Base-by-base conservation (phyloP, 64 coral and sea anemone genomes). In the Platygyra sinensis region DNA sequence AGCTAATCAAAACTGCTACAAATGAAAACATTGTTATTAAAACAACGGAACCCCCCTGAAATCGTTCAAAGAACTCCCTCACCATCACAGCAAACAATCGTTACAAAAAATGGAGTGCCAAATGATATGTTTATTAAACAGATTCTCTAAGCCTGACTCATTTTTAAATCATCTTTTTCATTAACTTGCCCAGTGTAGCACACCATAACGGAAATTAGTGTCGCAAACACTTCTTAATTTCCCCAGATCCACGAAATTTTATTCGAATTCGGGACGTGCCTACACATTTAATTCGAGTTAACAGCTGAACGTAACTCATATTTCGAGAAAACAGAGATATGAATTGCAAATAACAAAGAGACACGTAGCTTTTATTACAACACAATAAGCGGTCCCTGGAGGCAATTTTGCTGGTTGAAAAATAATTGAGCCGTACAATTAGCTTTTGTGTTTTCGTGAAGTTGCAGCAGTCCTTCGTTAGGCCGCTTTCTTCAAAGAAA, bases 341-440 rank as follows among this genome's bases (percentile, higher is more conserved):
- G 54, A 57, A 57, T 57, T 52, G 24, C 78, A 24, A 52, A 49
- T 27, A 51, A 85, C 81, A 85, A 50, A 24, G 67, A 83, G 60
- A 83, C 80, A 83, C 80, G 80, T 83, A 83, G 31, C 29, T 83
- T 79, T 83, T 83, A 65, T 65, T 65, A 25, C 80, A 36, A 61
- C 59, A 67, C 30, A 83, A 65, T 83, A 5, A 63, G 1, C 19
- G 12, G 32, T 28, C 31, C 59, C 31, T 27, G 30, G 18, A 85
- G 22, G 62, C 81, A 72, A 33, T 8, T 31, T 64, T 71, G 38
- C 42, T 36, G 24, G 39, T 8, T 85, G 62, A 60, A 71, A 57
- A 85, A 85, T 85, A 71, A 85, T 71, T 51, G 42, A 72, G 36
- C 39, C 33, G 42, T 27, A 85, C 36, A 72, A 51, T 51, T 64